Conservation (phyloP, 2,797 vertebrate genomes). For the Borostomias antarcticus region DNA sequence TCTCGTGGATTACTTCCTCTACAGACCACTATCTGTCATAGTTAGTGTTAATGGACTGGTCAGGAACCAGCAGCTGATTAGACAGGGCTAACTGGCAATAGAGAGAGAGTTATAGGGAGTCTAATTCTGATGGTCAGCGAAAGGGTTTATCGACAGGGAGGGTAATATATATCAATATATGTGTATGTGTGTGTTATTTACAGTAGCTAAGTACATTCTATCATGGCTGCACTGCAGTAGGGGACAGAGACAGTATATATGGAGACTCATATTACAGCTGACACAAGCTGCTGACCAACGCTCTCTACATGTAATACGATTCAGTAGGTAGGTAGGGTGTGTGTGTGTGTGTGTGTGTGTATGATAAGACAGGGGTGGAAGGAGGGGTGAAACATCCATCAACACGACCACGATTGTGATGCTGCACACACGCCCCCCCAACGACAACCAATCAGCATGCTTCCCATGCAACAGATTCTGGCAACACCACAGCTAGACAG, state of each 20-base stretch:
- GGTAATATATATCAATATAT: too few species aligned
- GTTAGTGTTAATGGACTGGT: neutral
- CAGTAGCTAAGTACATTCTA: neutral
- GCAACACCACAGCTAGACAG: neutral
- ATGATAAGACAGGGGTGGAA: neutral
- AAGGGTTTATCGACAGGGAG: too few species aligned
- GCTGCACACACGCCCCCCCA: conserved; percentile 38
- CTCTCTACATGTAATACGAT: neutral
- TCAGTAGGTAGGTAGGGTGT: conserved; percentile 12
- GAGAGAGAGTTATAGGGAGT: neutral
- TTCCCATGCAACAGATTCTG: conserved; percentile 42
- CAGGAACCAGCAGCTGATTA: neutral
- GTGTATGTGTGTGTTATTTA: neutral
- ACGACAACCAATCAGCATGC: conserved; percentile 17
- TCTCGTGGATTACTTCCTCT: neutral
- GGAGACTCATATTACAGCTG: neutral
- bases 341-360: conserved; percentile 10
- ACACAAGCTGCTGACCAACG: neutral
- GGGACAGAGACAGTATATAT: neutral
- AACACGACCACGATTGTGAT: conserved; percentile 39
- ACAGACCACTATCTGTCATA: neutral
- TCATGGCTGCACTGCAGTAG: neutral
- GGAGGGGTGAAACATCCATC: conserved; percentile 18
- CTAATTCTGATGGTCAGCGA: neutral
- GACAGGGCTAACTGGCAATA: neutral